These are phyloP conservation scores for Papio anubis DNA, from an alignment of 2,113 vertebrate genomes.

Conservation along the genomic window DNA sequence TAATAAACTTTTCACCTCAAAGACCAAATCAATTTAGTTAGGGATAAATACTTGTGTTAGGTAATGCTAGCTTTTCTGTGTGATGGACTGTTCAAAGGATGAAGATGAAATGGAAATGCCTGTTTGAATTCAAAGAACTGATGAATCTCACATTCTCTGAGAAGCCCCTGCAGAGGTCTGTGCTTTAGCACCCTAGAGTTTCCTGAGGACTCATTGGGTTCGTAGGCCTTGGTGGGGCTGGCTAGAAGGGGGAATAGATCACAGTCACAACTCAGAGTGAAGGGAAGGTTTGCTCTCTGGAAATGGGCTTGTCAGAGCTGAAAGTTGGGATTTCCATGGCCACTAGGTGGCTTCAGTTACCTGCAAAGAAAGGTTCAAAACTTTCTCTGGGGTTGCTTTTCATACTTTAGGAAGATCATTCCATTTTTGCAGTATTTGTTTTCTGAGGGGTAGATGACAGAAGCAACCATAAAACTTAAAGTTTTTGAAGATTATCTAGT, in stretches of 20 bases:
- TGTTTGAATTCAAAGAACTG: not conserved
- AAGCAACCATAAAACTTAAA: not conserved
- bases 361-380: not conserved
- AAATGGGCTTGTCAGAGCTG: not conserved
- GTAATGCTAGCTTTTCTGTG: not conserved
- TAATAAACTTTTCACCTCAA: not conserved
- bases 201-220: not conserved
- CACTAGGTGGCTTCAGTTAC: constrained; percentile 55
- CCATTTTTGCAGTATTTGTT: constrained; percentile 7
- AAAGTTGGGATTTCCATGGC: not conserved
- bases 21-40: not conserved
- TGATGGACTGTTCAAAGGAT: not conserved
- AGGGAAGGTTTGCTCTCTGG: not conserved
- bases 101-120: not conserved
- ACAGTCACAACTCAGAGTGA: not conserved
- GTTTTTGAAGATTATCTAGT: not conserved
- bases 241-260: not conserved
- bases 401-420: constrained; percentile 22
- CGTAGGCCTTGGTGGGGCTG: not conserved
- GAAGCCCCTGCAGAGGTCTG: not conserved
- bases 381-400: not conserved
- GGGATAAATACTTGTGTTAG: not conserved
- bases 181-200: not conserved
- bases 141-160: not conserved
- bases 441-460: not conserved